Percentiles rank a stretch among this genome's conserved stretches.
phyloP scores from a whole-genome alignment of 1,140 invertebrate species.

The Ceratosolen solmsi region DNA sequence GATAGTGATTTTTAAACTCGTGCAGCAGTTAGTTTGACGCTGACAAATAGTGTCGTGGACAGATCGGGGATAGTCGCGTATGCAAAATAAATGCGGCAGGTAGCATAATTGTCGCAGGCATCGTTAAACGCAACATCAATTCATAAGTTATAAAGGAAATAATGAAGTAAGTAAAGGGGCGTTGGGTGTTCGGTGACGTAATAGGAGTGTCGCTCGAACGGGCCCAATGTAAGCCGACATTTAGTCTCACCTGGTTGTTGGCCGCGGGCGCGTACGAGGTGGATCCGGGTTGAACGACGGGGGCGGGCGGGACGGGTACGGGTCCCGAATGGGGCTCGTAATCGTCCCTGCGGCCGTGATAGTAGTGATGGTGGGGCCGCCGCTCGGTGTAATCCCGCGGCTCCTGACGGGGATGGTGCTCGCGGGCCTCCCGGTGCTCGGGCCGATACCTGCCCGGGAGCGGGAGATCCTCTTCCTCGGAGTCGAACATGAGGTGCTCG shows the following conservation, averaged over 20 bases:
- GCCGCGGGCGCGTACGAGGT: slow-evolving; percentile 56
- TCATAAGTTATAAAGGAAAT: too few species aligned
- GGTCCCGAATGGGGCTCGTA: slow-evolving; percentile 45
- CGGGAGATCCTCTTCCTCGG: slow-evolving; percentile 66
- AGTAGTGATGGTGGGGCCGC: slow-evolving; percentile 52
- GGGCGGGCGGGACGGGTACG: slow-evolving; percentile 53
- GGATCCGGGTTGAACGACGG: slow-evolving; percentile 24
- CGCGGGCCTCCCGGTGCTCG: slow-evolving; percentile 31
- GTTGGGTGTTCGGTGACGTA: neutral
- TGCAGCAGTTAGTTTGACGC: too few species aligned
- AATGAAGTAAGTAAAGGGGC: too few species aligned
- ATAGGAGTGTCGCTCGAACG: neutral
- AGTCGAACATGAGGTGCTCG: slow-evolving; percentile 70
- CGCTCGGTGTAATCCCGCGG: slow-evolving; percentile 51
- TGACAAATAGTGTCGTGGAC: too few species aligned
- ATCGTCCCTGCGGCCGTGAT: slow-evolving; percentile 57
- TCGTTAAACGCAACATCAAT: too few species aligned
- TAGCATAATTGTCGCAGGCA: too few species aligned
- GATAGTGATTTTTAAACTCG: too few species aligned
- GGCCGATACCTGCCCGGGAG: slow-evolving; percentile 27
- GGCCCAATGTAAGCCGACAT: too few species aligned
- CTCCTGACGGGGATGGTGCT: slow-evolving; percentile 50
- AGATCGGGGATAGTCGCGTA: too few species aligned
- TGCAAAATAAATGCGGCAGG: too few species aligned
- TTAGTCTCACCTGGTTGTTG: slow-evolving; percentile 66